phyloP scores from a whole-genome alignment of 2,113 vertebrate genomes.

The Epinephelus lanceolatus region DNA sequence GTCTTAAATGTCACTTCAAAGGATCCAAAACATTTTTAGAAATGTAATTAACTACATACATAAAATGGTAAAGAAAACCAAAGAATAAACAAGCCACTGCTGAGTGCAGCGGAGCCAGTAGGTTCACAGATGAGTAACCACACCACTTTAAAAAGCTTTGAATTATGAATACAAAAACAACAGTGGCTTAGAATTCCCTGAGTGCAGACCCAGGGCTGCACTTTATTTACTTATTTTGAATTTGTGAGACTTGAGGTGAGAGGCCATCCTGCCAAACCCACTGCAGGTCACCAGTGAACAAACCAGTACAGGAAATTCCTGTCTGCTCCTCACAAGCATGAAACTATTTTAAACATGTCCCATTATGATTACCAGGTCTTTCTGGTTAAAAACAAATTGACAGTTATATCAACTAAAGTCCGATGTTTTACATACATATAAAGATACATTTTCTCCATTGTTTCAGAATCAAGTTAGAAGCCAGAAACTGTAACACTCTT shows the following conservation, averaged over 20 bases:
- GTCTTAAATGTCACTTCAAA: too few species aligned
- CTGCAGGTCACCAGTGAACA: slow-evolving; percentile 32
- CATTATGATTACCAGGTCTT: background rate
- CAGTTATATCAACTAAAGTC: background rate
- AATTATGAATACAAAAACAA: slow-evolving; percentile 16
- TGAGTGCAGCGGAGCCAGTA: background rate
- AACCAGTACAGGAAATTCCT: slow-evolving; percentile 56
- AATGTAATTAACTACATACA: too few species aligned
- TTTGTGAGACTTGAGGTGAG: slow-evolving; percentile 30
- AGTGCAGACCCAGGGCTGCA: background rate
- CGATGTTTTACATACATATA: background rate
- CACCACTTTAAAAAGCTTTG: background rate
- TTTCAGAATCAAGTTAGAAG: background rate
- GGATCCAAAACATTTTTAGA: too few species aligned
- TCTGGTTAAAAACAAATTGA: background rate
- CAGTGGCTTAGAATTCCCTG: background rate
- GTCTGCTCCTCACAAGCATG: slow-evolving; percentile 13
- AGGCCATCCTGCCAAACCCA: slow-evolving; percentile 37
- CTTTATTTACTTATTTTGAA: slow-evolving; percentile 14
- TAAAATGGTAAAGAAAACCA: background rate
- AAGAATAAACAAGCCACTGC: background rate
- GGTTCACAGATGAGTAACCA: slow-evolving; percentile 1
- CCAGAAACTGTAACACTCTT: background rate
- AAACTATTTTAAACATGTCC: background rate
- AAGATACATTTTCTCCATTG: background rate